A percentile compares a stretch with the other conserved stretches of the same genome.
Evolutionary conservation across 2,888 invertebrate species (phyloP).

Genomic region (Caenorhabditis angaria): DNA sequence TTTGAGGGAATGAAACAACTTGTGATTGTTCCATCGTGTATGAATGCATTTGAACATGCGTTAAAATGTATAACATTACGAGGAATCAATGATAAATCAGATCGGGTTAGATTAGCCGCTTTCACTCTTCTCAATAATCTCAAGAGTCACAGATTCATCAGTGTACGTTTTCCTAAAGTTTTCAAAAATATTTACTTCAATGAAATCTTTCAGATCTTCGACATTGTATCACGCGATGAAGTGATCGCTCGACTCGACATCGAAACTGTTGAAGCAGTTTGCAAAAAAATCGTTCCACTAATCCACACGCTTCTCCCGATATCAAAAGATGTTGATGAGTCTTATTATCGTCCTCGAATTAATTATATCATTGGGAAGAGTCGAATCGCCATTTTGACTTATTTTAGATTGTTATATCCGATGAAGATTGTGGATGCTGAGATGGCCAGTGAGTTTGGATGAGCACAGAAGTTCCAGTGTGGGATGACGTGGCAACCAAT

Average conservation of each 20-base stretch:
- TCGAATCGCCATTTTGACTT: constrained; percentile 26
- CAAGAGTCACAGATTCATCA: constrained; percentile 36
- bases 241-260: constrained; percentile 39
- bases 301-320: constrained; percentile 29
- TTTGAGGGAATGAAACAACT: constrained; percentile 24
- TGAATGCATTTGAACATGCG: constrained; percentile 33
- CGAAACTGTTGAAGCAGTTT: constrained; percentile 39
- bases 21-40: constrained; percentile 14
- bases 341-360: constrained; percentile 26
- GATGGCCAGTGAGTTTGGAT: constrained; percentile 8
- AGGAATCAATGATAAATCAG: constrained; percentile 39
- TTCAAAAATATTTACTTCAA: constrained; percentile 1
- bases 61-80: constrained; percentile 15
- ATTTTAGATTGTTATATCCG: constrained; percentile 34
- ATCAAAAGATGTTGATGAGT: constrained; percentile 17
- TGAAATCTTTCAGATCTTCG: constrained; percentile 24
- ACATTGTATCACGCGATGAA: constrained; percentile 30
- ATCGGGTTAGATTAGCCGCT: constrained; percentile 28
- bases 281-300: constrained; percentile 33
- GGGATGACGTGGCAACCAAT: neutral
- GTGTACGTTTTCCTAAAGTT: constrained; percentile 2
- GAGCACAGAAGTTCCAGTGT: neutral
- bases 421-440: constrained; percentile 22
- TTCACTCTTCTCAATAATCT: constrained; percentile 17
- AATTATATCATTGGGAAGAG: constrained; percentile 26